These are phyloP conservation scores for Amblyopsis hoosieri DNA, from an alignment of 2,797 vertebrate species.

Conservation along the genomic window DNA sequence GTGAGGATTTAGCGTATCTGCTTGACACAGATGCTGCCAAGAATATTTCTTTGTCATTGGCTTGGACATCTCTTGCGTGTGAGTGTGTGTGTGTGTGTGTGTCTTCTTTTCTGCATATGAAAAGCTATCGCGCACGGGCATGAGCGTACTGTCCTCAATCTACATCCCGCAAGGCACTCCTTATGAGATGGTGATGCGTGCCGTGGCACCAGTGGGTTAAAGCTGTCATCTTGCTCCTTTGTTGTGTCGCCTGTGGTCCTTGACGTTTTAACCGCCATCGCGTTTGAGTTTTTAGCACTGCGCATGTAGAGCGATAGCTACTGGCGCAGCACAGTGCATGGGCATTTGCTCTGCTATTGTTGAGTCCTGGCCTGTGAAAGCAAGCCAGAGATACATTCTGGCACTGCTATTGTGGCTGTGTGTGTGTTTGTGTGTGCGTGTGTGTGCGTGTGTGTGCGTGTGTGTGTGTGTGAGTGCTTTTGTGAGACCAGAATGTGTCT, in stretches of 20 bases:
- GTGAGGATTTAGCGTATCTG: constrained; percentile 52
- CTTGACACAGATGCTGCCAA: constrained; percentile 9
- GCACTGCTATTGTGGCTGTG: constrained; percentile 32
- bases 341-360: constrained; percentile 19
- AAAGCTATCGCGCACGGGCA: constrained; percentile 48
- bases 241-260: constrained; percentile 2
- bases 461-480: constrained; percentile 38
- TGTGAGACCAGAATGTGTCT: constrained; percentile 63
- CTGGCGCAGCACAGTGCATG: constrained; percentile 1
- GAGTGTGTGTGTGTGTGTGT: constrained; percentile 15
- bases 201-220: constrained; percentile 36
- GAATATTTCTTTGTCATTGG: too few species aligned
- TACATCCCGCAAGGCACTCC: constrained; percentile 45
- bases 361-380: constrained; percentile 31
- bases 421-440: constrained; percentile 1
- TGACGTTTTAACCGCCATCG: constrained; percentile 34
- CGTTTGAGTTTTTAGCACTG: constrained; percentile 18
- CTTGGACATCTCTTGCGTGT: constrained; percentile 17
- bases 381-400: constrained; percentile 39
- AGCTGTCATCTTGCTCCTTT: constrained; percentile 11
- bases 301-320: constrained; percentile 38
- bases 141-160: constrained; percentile 54
- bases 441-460: constrained; percentile 15
- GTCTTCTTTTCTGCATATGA: constrained; percentile 14
- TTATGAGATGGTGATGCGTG: constrained; percentile 50